Base-by-base conservation (phyloP, 2,113 vertebrate species). In the Onychostoma macrolepis region DNA sequence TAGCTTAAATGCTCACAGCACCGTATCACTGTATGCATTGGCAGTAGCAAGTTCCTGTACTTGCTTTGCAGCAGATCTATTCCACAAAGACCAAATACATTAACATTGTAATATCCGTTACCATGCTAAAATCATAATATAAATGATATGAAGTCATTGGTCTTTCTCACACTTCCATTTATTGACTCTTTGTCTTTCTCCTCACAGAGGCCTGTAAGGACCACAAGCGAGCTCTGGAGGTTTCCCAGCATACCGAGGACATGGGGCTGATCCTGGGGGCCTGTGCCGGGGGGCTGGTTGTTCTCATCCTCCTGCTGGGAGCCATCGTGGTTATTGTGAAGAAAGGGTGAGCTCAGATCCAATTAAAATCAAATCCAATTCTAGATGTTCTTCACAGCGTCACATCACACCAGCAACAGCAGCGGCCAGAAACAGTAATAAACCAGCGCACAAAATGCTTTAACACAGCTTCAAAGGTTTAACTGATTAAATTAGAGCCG, bases 211-310 rank as follows among this genome's bases (percentile, higher is more conserved):
- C 98, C 89, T 99, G 97, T 88, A 99, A 97, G 88, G 97, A 98
- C 91, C 96, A 94, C 33, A 98, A 97, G 78, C 95, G 93, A 56
- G 96, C 97, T 17, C 88, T 98, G 90, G 97, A 98, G 89, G 96
- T 98, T 43, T 97, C 97, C 0, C 97, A 99, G 94, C 96, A 96
- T 85, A 96, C 97, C 0, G 98, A 99, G 90, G 98, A 98, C 94
- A 98, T 99, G 97, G 97, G 98, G 0, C 93, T 99, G 85, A 98
- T 99, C 91, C 93, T 99, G 80, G 98, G 97, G 15, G 97, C 97
- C 90, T 99, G 97, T 86, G 97, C 96, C 0, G 98, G 98, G 0
- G 97, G 97, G 0, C 96, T 98, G 69, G 96, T 97, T 0, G 95
- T 98, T 56, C 96, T 99, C 67, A 97, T 98, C 9, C 95, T 99